phyloP scores from a whole-genome alignment of 1,140 invertebrate genomes.

The Pogonomyrmex californicus region DNA sequence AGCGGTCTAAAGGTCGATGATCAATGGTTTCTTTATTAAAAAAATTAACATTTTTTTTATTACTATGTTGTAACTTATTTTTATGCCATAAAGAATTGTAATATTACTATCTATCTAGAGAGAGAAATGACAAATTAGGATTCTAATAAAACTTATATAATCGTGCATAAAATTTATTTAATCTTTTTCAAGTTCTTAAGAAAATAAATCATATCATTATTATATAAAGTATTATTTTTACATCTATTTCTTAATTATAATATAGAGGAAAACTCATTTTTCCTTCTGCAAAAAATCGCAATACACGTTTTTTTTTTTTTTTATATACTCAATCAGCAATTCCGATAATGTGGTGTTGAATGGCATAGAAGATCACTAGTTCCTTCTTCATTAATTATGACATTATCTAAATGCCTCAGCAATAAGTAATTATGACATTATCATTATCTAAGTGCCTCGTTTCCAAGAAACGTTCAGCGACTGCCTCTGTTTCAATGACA shows the following conservation, averaged over 20 bases:
- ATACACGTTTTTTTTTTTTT: not conserved
- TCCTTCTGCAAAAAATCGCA: not conserved
- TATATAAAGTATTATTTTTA: not conserved
- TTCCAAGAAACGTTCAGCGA: not conserved
- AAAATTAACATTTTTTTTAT: slow-evolving; percentile 1
- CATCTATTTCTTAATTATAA: not conserved
- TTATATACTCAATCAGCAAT: not conserved
- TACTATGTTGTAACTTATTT: not conserved
- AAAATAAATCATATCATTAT: not conserved
- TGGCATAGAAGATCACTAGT: not conserved
- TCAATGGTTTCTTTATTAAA: slow-evolving; percentile 6
- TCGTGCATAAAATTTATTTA: not conserved
- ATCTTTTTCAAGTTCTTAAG: not conserved
- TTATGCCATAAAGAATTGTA: not conserved
- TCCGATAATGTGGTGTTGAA: not conserved
- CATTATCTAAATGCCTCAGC: not conserved
- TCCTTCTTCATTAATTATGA: not conserved
- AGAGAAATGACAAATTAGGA: not conserved
- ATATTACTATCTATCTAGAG: not conserved
- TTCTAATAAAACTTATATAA: not conserved
- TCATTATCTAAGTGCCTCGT: not conserved
- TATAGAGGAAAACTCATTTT: not conserved
- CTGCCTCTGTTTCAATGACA: not conserved
- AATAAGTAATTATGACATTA: not conserved
- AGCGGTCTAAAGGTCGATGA: slow-evolving; percentile 6